Percentiles rank a stretch among this genome's conserved stretches.
Evolutionary conservation across 1,140 invertebrate genomes (phyloP).

Genomic region (Agraylea sexmaculata): DNA sequence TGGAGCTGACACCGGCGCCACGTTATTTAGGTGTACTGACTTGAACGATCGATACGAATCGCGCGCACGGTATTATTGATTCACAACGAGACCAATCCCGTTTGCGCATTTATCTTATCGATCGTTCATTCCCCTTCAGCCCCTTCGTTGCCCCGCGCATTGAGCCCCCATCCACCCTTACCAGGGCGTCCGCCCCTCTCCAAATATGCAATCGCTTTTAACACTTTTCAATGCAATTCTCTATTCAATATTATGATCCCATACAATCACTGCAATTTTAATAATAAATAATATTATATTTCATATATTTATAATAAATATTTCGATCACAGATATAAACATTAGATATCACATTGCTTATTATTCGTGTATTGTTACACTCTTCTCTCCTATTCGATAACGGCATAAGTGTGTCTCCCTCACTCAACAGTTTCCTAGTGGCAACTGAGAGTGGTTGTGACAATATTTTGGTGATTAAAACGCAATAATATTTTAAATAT

Average conservation of each 20-base stretch:
- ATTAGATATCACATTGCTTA: too few relatives aligned
- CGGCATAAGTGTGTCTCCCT: too few relatives aligned
- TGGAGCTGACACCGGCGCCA: background rate
- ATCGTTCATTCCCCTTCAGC: constrained; percentile 13
- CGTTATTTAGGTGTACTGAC: background rate
- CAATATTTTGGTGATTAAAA: too few relatives aligned
- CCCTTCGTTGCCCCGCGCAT: background rate
- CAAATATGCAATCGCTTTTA: too few relatives aligned
- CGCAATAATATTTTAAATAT: too few relatives aligned
- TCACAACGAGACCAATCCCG: constrained; percentile 20
- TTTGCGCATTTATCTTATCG: constrained; percentile 24
- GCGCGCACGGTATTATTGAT: constrained; percentile 18
- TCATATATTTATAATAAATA: background rate
- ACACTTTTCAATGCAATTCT: too few relatives aligned
- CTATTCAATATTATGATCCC: background rate
- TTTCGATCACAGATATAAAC: too few relatives aligned
- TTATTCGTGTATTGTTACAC: too few relatives aligned
- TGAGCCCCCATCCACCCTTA: background rate
- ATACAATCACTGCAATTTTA: background rate
- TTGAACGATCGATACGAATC: constrained; percentile 17
- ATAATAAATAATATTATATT: background rate
- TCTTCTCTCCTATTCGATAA: too few relatives aligned
- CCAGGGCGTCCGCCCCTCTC: too few relatives aligned
- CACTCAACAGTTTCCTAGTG: too few relatives aligned
- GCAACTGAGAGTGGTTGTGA: too few relatives aligned